These are phyloP conservation scores for Zaprionus obscuricornis DNA, from an alignment of 2,888 invertebrate species.

Conservation along the genomic window DNA sequence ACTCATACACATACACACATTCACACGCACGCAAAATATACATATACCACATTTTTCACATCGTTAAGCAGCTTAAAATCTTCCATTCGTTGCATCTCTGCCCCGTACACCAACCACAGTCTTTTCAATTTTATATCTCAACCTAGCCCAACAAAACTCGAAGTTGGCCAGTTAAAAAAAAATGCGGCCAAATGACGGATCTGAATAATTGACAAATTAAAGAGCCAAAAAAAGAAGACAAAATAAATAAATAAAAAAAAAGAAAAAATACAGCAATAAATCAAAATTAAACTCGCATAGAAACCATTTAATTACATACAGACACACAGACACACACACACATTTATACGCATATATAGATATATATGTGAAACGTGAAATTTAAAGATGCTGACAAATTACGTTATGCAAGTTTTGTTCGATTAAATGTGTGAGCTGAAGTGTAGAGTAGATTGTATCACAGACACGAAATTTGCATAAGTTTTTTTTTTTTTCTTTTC, in stretches of 20 bases:
- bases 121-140: constrained; percentile 28
- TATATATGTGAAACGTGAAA: constrained; percentile 11
- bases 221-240: constrained; percentile 28
- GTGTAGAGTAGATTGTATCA: not conserved
- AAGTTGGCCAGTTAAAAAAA: constrained; percentile 23
- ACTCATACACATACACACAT: constrained; percentile 1
- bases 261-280: constrained; percentile 37
- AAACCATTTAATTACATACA: constrained; percentile 23
- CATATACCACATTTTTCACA: constrained; percentile 18
- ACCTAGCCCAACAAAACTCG: constrained; percentile 36
- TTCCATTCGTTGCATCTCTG: constrained; percentile 27
- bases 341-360: too few relatives aligned
- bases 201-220: constrained; percentile 63
- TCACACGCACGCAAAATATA: not conserved
- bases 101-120: not conserved
- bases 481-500: too few relatives aligned
- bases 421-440: constrained; percentile 12
- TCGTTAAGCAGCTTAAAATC: constrained; percentile 49
- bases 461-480: constrained; percentile 32
- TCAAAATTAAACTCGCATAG: constrained; percentile 37
- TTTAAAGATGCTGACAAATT: constrained; percentile 38
- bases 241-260: too few relatives aligned
- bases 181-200: constrained; percentile 62
- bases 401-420: constrained; percentile 36
- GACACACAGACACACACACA: too few relatives aligned